Conservation (phyloP, 2,888 invertebrate genomes). For the Cephus spinipes region DNA sequence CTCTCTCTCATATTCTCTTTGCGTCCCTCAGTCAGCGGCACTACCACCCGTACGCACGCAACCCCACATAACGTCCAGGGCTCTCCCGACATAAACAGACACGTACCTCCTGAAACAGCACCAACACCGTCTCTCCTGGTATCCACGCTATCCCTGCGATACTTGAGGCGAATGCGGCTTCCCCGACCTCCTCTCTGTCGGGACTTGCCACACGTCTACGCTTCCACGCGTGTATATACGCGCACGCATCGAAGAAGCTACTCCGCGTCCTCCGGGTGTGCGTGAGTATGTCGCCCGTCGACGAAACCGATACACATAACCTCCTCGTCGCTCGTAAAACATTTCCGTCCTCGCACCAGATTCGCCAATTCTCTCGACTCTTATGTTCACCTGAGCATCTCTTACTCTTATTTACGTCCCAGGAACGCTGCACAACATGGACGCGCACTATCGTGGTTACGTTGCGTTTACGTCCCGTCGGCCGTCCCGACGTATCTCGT, state of each 20-base stretch:
- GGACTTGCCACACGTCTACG: background rate
- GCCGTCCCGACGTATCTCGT: background rate
- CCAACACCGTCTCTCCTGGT: background rate
- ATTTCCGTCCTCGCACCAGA: slow-evolving; percentile 30
- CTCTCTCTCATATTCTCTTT: slow-evolving; percentile 23
- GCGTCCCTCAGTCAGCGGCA: slow-evolving; percentile 7
- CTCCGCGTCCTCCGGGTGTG: background rate
- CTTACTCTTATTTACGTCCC: background rate
- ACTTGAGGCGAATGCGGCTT: background rate
- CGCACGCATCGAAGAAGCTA: background rate
- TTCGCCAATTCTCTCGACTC: background rate
- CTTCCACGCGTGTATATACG: too few species aligned
- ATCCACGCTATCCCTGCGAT: background rate
- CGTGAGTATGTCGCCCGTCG: background rate
- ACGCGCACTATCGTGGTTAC: background rate
- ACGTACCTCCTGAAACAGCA: background rate
- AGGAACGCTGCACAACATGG: background rate
- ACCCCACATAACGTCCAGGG: slow-evolving; percentile 17
- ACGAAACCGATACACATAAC: slow-evolving; percentile 19
- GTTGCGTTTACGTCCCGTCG: background rate
- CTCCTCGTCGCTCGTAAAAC: slow-evolving; percentile 30
- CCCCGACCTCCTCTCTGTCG: background rate
- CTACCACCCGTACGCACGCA: slow-evolving; percentile 7
- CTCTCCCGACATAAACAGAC: slow-evolving; percentile 35
- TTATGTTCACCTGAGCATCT: background rate